phyloP scores from a whole-genome alignment of 2,113 vertebrate genomes.

The Callopanchax toddi region DNA sequence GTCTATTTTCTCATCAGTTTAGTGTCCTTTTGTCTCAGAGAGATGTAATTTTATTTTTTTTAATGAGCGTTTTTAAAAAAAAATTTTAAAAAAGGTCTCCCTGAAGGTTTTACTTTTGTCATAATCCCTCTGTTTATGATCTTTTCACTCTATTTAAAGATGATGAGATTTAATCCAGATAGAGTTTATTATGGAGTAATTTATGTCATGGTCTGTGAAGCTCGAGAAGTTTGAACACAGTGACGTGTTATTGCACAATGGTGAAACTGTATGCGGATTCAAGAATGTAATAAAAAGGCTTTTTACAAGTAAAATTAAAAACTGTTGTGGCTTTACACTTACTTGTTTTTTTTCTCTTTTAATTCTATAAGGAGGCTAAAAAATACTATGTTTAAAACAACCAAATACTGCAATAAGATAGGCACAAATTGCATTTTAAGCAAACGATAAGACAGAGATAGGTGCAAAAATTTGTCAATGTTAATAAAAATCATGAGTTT shows the following conservation, averaged over 20 bases:
- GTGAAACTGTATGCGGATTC: constrained; percentile 78
- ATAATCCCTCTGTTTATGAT: constrained; percentile 74
- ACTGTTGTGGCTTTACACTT: neutral
- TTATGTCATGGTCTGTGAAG: constrained; percentile 79
- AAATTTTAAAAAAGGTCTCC: constrained; percentile 73
- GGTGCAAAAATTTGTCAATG: too few species aligned
- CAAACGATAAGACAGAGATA: too few species aligned
- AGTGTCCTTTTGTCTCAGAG: constrained; percentile 82
- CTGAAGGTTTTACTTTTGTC: constrained; percentile 75
- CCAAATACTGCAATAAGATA: too few species aligned
- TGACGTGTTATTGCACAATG: constrained; percentile 78
- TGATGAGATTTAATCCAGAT: constrained; percentile 76
- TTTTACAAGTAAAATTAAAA: constrained; percentile 72
- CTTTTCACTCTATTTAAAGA: constrained; percentile 75
- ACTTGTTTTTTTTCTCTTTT: too few species aligned
- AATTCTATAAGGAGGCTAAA: too few species aligned
- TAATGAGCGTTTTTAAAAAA: constrained; percentile 83
- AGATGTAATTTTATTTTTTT: constrained; percentile 92
- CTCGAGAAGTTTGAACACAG: constrained; percentile 74
- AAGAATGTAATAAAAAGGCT: constrained; percentile 85
- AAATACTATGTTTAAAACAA: too few species aligned
- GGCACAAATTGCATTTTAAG: too few species aligned
- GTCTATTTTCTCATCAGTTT: constrained; percentile 54
- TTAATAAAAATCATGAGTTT: too few species aligned
- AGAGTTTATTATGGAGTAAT: constrained; percentile 83